phyloP scores from a whole-genome alignment of 2,113 vertebrate genomes.

The Pollimyrus isidori region DNA sequence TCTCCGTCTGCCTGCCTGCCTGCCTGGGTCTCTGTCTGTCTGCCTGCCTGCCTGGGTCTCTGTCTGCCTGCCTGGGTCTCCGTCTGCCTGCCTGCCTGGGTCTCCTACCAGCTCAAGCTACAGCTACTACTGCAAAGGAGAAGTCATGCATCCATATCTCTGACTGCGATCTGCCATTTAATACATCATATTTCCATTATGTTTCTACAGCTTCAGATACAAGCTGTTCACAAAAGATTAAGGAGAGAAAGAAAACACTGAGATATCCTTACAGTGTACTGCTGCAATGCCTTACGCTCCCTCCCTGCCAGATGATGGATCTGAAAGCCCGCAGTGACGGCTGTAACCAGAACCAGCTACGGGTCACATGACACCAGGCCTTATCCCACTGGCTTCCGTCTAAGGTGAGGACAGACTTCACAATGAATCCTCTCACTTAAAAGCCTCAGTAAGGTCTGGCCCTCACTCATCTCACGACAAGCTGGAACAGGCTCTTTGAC shows the following conservation, averaged over 20 bases:
- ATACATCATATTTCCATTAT: background rate
- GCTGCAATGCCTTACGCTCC: background rate
- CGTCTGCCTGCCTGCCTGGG: background rate
- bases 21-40: background rate
- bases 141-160: background rate
- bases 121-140: background rate
- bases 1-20: background rate
- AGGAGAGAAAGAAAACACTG: background rate
- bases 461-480: background rate
- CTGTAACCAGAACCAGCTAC: background rate
- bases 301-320: background rate
- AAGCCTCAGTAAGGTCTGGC: background rate
- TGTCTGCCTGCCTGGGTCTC: background rate
- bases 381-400: background rate
- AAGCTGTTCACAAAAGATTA: background rate
- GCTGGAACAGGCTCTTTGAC: background rate
- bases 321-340: background rate
- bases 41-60: too few species aligned
- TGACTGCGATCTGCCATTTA: background rate
- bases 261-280: background rate
- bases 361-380: background rate
- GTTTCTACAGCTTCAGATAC: background rate
- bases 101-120: background rate
- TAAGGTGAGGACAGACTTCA: conserved; percentile 3
- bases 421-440: background rate